Conservation (phyloP, 1,140 invertebrate genomes). For the Ephestia elutella region DNA sequence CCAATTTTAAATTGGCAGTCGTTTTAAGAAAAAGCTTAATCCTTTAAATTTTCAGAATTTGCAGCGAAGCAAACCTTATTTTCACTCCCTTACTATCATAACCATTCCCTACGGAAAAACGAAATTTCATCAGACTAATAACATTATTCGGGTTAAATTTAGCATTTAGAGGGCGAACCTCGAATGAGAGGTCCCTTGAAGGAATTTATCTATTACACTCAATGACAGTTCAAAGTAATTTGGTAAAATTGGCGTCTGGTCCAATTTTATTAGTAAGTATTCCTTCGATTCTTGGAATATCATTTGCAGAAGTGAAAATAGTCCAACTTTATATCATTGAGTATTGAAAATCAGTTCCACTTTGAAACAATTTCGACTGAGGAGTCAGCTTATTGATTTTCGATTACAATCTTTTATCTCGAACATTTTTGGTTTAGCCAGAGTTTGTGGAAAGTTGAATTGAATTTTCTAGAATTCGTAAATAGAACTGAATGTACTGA, state of each 20-base stretch:
- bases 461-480: background rate
- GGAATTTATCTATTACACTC: slow-evolving; percentile 7
- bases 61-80: background rate
- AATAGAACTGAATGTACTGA: too few species aligned
- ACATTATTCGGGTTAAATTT: slow-evolving; percentile 9
- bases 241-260: slow-evolving; percentile 4
- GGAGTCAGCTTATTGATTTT: too few species aligned
- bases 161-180: slow-evolving; percentile 8
- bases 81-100: background rate
- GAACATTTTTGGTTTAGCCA: background rate
- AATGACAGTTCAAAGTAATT: slow-evolving; percentile 10
- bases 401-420: too few species aligned
- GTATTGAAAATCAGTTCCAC: background rate
- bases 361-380: background rate
- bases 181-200: slow-evolving; percentile 2
- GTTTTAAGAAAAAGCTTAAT: background rate
- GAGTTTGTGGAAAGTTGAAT: background rate
- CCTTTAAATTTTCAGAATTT: background rate
- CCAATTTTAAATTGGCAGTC: background rate
- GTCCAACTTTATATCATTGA: background rate
- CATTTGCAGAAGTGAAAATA: background rate
- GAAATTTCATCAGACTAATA: slow-evolving; percentile 9
- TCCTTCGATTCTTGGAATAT: background rate
- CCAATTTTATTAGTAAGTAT: slow-evolving; percentile 1
- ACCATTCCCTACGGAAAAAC: slow-evolving; percentile 3